Base-by-base conservation (phyloP, 2,888 invertebrate species). In the Latrodectus hesperus region DNA sequence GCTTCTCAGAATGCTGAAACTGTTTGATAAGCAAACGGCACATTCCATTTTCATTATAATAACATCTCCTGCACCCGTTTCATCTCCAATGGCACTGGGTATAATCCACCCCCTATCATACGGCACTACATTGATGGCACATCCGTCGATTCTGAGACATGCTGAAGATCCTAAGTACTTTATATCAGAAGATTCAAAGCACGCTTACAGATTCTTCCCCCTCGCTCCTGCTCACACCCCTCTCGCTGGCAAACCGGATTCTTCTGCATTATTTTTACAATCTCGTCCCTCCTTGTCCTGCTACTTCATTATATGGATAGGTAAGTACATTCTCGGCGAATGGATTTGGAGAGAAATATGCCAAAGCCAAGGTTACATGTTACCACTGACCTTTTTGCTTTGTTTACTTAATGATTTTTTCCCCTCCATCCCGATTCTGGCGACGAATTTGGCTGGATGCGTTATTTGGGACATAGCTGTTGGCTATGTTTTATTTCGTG, bases 341-440 rank as follows among this genome's bases (percentile, higher is more conserved):
- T 5, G 38, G 26, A 22, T 22, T 17, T 11, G n/a, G 52, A 52
- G 38, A 60, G 60, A 78, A 68, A 78, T 77, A 77, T 78, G 77
- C 77, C 79, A 79, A 79, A 71, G 79, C 79, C 70, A 79, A 79
- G 79, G 71, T 55, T 70, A 11, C 55, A 55, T 76, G 76, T 76
- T 76, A 65, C 76, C 38, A 12, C 26, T 49, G 71, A 70, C 79
- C 79, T 79, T 79, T 77, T 76, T 38, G 64, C 76, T 65, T 65
- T 76, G 16, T 76, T 76, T 76, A 16, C 71, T 60, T 17, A 12
- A 53, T 55, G 16, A 55, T 55, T 55, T 55, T 55, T 14, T 16
- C 16, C 16, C n/a, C 22, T 74, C 60, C 74, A 55, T 74, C 55
- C 26, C n/a, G 16, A 11, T 49, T 22, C 14, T 60, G 6, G 26